A percentile compares a stretch with the other conserved stretches of the same genome.
phyloP scores from a whole-genome alignment of 2,113 vertebrate species.

The rabbit (Oryctolagus cuniculus) region mOryCun1.1 NC_091433.1:2779001-2779500 shows the following conservation, averaged over 20 bases:
- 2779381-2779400: too few species aligned
- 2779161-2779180: too few species aligned
- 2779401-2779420: too few species aligned
- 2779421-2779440: too few species aligned
- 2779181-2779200: background rate
- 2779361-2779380: too few species aligned
- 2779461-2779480: too few species aligned
- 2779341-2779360: too few species aligned
- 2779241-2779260: background rate
- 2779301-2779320: too few species aligned
- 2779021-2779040: background rate
- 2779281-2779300: background rate
- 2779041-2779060: background rate
- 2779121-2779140: fast-evolving
- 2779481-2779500: too few species aligned
- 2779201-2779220: background rate
- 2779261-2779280: background rate
- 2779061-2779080: background rate
- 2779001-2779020: background rate
- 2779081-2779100: background rate
- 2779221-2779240: background rate
- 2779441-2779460: too few species aligned
- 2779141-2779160: fast-evolving
- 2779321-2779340: too few species aligned
- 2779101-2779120: background rate